These are phyloP conservation scores for Mercenaria mercenaria DNA, from an alignment of 1,140 invertebrate species.

Conservation along the genomic window DNA sequence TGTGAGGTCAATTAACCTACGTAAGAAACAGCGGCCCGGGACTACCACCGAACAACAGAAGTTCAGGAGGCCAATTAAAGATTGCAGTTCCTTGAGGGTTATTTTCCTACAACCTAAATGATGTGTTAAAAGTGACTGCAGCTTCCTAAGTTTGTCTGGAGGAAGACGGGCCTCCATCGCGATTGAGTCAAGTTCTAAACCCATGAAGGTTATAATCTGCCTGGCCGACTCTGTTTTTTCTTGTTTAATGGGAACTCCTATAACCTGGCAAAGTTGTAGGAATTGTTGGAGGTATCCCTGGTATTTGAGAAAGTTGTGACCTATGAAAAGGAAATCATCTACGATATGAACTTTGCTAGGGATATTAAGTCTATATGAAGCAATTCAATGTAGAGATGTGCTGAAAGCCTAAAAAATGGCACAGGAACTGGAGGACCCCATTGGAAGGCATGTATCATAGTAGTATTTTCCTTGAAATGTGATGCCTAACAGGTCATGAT, in stretches of 20 bases:
- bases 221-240: conserved; percentile 58
- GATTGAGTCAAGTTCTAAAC: conserved; percentile 60
- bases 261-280: background rate
- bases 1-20: conserved; percentile 56
- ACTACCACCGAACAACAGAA: conserved; percentile 54
- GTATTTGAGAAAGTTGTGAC: background rate
- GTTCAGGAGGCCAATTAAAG: conserved; percentile 53
- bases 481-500: conserved; percentile 67
- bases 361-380: background rate
- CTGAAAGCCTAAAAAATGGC: conserved; percentile 63
- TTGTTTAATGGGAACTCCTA: conserved; percentile 52
- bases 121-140: background rate
- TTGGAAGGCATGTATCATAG: conserved; percentile 44
- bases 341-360: conserved; percentile 41
- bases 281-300: conserved; percentile 3
- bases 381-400: conserved; percentile 57
- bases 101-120: background rate
- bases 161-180: conserved; percentile 5
- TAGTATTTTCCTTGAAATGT: conserved; percentile 42
- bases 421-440: background rate
- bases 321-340: conserved; percentile 64
- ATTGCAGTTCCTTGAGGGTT: conserved; percentile 39
- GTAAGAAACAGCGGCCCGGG: conserved; percentile 42
- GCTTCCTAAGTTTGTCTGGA: background rate
- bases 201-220: conserved; percentile 54